Base-by-base conservation (phyloP, 2,888 invertebrate genomes). In the Diaphora mendica region DNA sequence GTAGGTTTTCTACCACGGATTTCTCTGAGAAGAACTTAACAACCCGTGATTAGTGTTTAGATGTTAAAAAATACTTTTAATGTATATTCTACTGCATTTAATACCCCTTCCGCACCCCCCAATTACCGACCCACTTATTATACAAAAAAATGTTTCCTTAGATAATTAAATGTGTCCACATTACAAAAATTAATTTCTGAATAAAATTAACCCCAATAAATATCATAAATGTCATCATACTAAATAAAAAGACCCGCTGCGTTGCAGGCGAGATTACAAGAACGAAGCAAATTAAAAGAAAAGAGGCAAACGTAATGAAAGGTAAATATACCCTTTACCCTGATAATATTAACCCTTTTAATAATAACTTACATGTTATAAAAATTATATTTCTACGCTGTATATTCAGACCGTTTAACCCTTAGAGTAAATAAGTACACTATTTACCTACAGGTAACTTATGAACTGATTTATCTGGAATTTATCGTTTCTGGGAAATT, bases 231-330 rank as follows among this genome's bases (percentile, higher is more conserved):
- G 17, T 33, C 33, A 64, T 64, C 33, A 64, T 64, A 30, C 64
- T 64, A 64, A 30, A 64, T 20, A 35, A 33, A 8, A 30, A 33
- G 3, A 20, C 64, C 23, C 2, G 64, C 35, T 64, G 33, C 17
- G 30, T 33, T 42, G 39, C 42, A 66, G n/a, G 35, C 66, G 35
- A 66, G 66, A 66, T 66, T 23, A 66, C 39, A 9, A 70, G 62
- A 42, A 70, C n/a, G 64, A 64, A 44, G 39, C n/a, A 69, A 64
- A 70, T 30, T 64, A 64, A 64, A 70, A 70, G 42, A 44, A 70
- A 64, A 48, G 44, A n/a, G 70, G 1, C 2, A 64, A 64, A 30
- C 30, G 44, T 70, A 64, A 70, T 64, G 70, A 70, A 70, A 70
- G n/a, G 30, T 44, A 64, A 70, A 70, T 70, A 70, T 23, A 44